Conservation (phyloP, 2,113 vertebrate species). For the Pluvianellus socialis region DNA sequence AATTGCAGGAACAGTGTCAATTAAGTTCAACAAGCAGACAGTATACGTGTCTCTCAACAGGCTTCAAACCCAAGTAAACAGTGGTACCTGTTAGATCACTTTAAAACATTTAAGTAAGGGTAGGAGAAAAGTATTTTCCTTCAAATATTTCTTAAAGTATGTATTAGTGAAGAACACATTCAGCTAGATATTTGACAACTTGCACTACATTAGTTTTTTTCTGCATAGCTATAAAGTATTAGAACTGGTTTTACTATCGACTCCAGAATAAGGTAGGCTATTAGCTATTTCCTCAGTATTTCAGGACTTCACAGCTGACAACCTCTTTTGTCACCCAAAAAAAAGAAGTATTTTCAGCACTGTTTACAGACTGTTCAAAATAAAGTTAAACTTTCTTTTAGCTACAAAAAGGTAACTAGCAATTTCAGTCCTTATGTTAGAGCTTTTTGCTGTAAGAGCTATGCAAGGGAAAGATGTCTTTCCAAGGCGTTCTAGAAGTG, state of each 20-base stretch:
- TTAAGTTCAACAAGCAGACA: background rate
- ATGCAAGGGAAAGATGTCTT: background rate
- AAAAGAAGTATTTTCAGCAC: background rate
- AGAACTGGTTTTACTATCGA: background rate
- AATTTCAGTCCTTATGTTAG: background rate
- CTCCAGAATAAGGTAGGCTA: background rate
- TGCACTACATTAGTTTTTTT: background rate
- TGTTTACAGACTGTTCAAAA: background rate
- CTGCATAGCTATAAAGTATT: background rate
- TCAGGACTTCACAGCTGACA: background rate
- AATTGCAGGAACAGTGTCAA: background rate
- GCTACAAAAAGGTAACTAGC: background rate
- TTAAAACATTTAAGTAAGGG: background rate
- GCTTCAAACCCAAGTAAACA: background rate
- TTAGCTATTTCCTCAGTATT: background rate
- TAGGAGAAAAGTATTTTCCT: background rate
- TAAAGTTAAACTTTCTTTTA: background rate
- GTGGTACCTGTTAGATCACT: background rate
- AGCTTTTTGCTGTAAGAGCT: background rate
- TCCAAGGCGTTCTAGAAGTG: background rate
- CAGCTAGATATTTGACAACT: background rate
- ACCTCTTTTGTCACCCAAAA: background rate
- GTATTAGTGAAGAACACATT: background rate
- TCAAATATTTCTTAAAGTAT: background rate
- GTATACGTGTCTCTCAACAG: background rate